A percentile compares a stretch with the other conserved stretches of the same genome.
phyloP scores from a whole-genome alignment of 2,888 invertebrate species.

The Teleogryllus oceanicus region DNA sequence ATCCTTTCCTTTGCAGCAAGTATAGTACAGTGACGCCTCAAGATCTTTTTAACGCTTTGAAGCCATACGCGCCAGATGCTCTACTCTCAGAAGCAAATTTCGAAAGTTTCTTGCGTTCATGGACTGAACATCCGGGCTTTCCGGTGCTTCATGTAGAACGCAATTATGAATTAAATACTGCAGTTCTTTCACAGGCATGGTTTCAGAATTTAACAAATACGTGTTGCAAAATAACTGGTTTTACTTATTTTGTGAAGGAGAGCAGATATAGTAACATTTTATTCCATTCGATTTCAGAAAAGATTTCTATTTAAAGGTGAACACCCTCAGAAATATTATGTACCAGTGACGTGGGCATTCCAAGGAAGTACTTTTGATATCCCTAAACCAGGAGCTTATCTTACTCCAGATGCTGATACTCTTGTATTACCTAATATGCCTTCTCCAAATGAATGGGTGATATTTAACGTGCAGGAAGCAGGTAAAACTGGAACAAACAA shows the following conservation, averaged over 20 bases:
- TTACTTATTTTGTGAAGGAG: too few species aligned
- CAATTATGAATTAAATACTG: not conserved
- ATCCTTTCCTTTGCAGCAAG: slow-evolving; percentile 28
- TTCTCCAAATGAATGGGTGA: not conserved
- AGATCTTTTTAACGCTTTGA: slow-evolving; percentile 40
- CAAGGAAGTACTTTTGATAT: not conserved
- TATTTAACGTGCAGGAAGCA: slow-evolving; percentile 6
- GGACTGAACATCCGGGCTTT: slow-evolving; percentile 25
- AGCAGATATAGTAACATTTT: not conserved
- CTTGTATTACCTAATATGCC: not conserved
- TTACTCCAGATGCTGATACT: not conserved
- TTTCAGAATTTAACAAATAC: too few species aligned
- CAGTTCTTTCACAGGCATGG: not conserved
- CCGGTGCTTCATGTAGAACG: slow-evolving; percentile 24
- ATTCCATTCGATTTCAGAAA: not conserved
- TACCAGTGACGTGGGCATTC: not conserved
- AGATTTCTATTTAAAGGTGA: not conserved
- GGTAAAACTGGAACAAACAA: not conserved
- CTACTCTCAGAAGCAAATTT: not conserved
- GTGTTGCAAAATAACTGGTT: too few species aligned
- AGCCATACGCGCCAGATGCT: not conserved
- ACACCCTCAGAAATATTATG: not conserved
- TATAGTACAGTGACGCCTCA: not conserved
- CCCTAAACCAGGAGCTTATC: not conserved
- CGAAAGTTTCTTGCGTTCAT: not conserved